Evolutionary conservation across 2,888 invertebrate species (phyloP), one percentile per base, ranked within the genome.

Genomic region (Drosophila emarginata): DNA sequence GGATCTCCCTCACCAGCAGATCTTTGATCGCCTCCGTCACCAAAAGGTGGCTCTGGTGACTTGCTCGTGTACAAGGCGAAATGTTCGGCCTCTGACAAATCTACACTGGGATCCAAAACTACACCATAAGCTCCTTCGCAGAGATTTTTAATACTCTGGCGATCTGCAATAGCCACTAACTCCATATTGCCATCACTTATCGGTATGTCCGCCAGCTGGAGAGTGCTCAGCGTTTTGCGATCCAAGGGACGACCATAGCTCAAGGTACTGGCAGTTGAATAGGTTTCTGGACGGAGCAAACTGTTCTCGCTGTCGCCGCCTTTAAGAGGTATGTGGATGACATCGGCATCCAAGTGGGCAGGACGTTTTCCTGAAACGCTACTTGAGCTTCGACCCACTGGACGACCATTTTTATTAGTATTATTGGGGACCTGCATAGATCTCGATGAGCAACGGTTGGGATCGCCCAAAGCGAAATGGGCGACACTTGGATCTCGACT

Each of bases 61-160:
- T 96, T 94, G 62, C 95, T 95, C 84, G 96, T 97, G 80, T 97
- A 97, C 60, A 97, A 91, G 21, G 97, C 97, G 91, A 96, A 97
- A 88, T 97, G 96, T 88, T 97, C 97, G 0, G 96, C 97, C 79
- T 97, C 97, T 0, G 95, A 96, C 45, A 97, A 91, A 79, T 96
- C 96, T 50, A 95, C 92, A 59, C 94, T 94, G 39, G 91, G 90
- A 82, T 92, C 92, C 2, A 92, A 85, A 0, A 90, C 79, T 2
- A 92, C 91, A 26, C 91, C 91, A 50, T 87, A 92, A 59, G 91
- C 89, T 0, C 92, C 92, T 66, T 91, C 92, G 64, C 91, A 92
- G 15, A 92, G 68, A 76, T 92, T 91, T 72, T 79, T 89, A 54
- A 92, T 90, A 68, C 92, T 92, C 79, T 92, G 92, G 0, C 92